Conservation (phyloP, 2,797 vertebrate genomes). For the Gallinago stenura region DNA sequence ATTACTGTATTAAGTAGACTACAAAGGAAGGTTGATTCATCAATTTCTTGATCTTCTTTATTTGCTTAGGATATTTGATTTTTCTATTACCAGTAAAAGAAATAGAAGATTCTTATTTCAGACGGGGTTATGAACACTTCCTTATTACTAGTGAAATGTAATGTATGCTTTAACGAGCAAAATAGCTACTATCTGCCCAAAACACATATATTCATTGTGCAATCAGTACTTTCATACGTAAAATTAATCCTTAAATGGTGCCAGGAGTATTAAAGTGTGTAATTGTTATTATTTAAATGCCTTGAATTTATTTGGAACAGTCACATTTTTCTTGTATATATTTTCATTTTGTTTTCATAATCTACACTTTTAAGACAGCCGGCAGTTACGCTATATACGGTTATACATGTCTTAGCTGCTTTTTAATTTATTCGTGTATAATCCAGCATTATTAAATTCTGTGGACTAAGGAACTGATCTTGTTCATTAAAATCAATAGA, state of each 20-base stretch:
- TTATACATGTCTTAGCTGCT: background rate
- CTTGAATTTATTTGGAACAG: constrained; percentile 44
- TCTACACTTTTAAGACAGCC: background rate
- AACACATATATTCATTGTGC: constrained; percentile 51
- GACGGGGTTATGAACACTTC: constrained; percentile 13
- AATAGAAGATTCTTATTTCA: background rate
- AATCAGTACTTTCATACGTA: constrained; percentile 54
- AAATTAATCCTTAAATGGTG: constrained; percentile 68
- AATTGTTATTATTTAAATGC: constrained; percentile 71
- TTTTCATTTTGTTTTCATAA: constrained; percentile 30
- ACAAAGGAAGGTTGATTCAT: constrained; percentile 11
- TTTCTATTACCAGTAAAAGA: constrained; percentile 43
- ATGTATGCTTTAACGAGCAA: constrained; percentile 24
- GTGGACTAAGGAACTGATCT: background rate
- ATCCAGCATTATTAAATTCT: constrained; percentile 23
- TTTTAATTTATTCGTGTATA: constrained; percentile 32
- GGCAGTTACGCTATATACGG: background rate
- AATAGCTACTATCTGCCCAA: constrained; percentile 57
- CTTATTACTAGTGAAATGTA: constrained; percentile 26
- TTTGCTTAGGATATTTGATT: constrained; percentile 36
- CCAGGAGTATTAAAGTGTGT: constrained; percentile 36
- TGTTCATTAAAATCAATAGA: constrained; percentile 35
- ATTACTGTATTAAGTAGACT: background rate
- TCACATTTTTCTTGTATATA: constrained; percentile 32
- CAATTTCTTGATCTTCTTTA: background rate